These are phyloP conservation scores for Diuraphis noxia DNA, from an alignment of 1,140 invertebrate genomes.

Conservation along the genomic window DNA sequence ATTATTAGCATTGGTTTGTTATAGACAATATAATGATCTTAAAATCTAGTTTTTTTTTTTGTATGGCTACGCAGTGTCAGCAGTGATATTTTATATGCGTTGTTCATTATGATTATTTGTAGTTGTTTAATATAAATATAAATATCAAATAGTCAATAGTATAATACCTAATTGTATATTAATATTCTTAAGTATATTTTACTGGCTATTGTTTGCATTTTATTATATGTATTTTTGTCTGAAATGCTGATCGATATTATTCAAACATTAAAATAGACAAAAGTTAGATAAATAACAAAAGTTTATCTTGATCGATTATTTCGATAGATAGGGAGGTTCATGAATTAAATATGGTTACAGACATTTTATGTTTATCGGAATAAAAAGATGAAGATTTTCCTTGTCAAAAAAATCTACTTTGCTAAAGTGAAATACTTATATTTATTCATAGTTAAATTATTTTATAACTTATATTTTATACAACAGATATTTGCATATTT, in stretches of 20 bases:
- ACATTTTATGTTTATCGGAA: neutral
- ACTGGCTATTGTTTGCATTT: neutral
- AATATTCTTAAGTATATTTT: neutral
- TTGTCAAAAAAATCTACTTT: neutral
- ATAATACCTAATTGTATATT: neutral
- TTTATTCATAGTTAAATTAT: neutral
- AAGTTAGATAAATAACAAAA: neutral
- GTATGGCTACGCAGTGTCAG: neutral
- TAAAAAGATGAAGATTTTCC: neutral
- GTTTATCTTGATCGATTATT: neutral
- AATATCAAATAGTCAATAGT: neutral
- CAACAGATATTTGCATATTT: neutral
- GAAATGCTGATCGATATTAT: neutral
- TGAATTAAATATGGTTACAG: neutral
- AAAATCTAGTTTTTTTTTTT: too few relatives aligned
- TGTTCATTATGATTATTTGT: neutral
- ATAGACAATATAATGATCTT: neutral
- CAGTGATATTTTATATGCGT: neutral
- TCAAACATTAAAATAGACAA: neutral
- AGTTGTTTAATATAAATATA: neutral
- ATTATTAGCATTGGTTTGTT: neutral
- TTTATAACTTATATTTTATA: neutral
- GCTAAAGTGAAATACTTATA: neutral
- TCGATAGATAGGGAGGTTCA: neutral
- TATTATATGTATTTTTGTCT: neutral